Evolutionary conservation across 2,888 invertebrate species (phyloP), one percentile per base, ranked within the genome.

Genomic region (Leptinotarsa juncta): DNA sequence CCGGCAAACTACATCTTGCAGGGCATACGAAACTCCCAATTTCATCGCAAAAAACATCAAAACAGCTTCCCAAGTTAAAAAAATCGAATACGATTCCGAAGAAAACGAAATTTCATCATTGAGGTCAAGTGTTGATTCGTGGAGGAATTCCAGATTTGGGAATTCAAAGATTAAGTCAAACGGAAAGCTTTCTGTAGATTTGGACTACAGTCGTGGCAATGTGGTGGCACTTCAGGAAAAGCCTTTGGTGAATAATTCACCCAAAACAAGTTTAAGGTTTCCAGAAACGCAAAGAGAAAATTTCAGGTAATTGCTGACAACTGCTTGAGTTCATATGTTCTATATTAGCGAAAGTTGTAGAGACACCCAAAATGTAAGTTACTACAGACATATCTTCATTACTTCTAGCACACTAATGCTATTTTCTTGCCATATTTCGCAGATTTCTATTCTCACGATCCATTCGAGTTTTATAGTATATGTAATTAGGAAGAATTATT

Each of bases 61-160:
- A 15, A 73, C 65, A 16, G 81, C 79, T 32, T 76, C 78, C 15
- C 76, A 74, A 55, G 75, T 75, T 3, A 78, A 72, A 66, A 80
- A 76, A 72, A 78, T 82, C n/a, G 79, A 81, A 70, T 82, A 82
- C 70, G 81, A 81, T 65, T 32, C 42, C 4, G 81, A 81, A 18
- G 80, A 79, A 7, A 67, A 72, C 15, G 75, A 74, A 32, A 42
- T 53, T 66, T n/a, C 57, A 15, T 48, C 77, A 69, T 57, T 14
- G 32, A 42, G 67, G 50, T 50, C 76, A 69, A 32, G 57, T 23
- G 32, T 23, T 10, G 48, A 26, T 50, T 66, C 71, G 48, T 67
- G 26, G 18, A 65, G 48, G 49, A 70, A 53, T 62, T 73, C 73
- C 23, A 60, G 48, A 67, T 51, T 14, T 14, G 23, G 20, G 14